A percentile compares a stretch with the other conserved stretches of the same genome.
These are phyloP conservation scores for Prenolepis imparis DNA, from an alignment of 2,888 invertebrate species.

Conservation along the genomic window DNA sequence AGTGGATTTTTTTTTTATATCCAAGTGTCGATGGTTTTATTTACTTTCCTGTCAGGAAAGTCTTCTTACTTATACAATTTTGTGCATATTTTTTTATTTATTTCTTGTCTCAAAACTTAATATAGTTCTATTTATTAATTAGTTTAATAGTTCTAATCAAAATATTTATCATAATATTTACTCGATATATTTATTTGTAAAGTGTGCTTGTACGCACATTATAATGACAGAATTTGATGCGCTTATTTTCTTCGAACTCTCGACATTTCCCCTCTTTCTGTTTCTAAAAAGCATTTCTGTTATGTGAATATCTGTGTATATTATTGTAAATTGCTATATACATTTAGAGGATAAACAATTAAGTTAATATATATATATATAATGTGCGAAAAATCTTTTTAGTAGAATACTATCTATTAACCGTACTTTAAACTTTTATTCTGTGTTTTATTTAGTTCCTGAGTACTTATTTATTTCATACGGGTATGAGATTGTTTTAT, in stretches of 20 bases:
- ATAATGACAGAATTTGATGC: background rate
- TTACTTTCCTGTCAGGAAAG: background rate
- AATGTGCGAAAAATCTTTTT: background rate
- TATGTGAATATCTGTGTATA: slow-evolving; percentile 15
- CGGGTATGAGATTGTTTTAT: slow-evolving; percentile 29
- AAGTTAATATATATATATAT: background rate
- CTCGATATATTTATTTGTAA: background rate
- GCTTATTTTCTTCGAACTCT: background rate
- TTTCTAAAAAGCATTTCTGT: slow-evolving; percentile 30
- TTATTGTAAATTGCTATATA: slow-evolving; percentile 29
- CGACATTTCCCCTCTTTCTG: background rate
- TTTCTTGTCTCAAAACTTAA: background rate
- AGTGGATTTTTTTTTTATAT: slow-evolving; percentile 9
- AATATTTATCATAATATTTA: no score
- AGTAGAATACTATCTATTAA: background rate
- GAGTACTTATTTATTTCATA: slow-evolving; percentile 39
- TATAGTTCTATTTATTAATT: background rate
- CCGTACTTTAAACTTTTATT: background rate
- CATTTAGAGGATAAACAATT: background rate
- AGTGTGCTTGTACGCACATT: background rate
- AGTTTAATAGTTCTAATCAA: background rate
- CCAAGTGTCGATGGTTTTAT: background rate
- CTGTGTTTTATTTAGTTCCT: slow-evolving; percentile 42
- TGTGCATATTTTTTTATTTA: slow-evolving; percentile 16
- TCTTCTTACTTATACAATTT: slow-evolving; percentile 5